Percentiles rank a stretch among this genome's conserved stretches.
Evolutionary conservation across 2,113 vertebrate species (phyloP).

Genomic region (Anser brachyrhynchus): DNA sequence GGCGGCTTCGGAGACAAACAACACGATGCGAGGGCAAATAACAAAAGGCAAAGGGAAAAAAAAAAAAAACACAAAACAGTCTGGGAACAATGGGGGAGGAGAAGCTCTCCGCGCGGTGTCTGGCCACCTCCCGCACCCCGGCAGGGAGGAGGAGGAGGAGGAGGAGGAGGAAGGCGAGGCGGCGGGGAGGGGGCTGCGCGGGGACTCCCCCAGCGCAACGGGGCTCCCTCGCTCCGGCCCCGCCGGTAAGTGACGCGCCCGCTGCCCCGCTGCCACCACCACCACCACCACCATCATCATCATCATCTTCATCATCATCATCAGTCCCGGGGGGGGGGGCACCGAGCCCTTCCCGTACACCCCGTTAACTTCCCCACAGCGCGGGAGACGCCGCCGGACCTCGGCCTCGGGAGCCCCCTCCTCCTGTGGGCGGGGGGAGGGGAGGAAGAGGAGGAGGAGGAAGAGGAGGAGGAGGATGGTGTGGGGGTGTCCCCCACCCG

Average conservation of each 20-base stretch:
- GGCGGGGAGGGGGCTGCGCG: background rate
- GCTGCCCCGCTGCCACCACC: too few species aligned
- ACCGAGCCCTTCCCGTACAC: too few species aligned
- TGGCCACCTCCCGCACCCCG: conserved; percentile 62
- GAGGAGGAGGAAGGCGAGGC: background rate
- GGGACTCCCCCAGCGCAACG: background rate
- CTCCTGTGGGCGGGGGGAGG: too few species aligned
- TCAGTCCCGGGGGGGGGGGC: too few species aligned
- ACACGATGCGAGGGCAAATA: conserved; percentile 79
- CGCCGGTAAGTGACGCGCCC: background rate
- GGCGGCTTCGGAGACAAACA: conserved; percentile 82
- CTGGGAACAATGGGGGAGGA: conserved; percentile 74
- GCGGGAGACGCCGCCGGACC: too few species aligned
- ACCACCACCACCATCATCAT: too few species aligned
- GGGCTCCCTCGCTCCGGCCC: background rate
- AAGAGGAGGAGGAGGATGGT: too few species aligned
- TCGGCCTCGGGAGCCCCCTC: too few species aligned
- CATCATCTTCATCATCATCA: too few species aligned
- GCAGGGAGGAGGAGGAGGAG: background rate
- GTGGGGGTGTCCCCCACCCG: too few species aligned
- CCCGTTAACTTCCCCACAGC: too few species aligned
- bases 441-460: too few species aligned
- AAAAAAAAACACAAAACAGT: background rate
- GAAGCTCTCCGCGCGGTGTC: conserved; percentile 20
- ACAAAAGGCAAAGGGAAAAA: conserved; percentile 65